Conservation (phyloP, 2,888 invertebrate genomes). For the Lycaena phlaeas region DNA sequence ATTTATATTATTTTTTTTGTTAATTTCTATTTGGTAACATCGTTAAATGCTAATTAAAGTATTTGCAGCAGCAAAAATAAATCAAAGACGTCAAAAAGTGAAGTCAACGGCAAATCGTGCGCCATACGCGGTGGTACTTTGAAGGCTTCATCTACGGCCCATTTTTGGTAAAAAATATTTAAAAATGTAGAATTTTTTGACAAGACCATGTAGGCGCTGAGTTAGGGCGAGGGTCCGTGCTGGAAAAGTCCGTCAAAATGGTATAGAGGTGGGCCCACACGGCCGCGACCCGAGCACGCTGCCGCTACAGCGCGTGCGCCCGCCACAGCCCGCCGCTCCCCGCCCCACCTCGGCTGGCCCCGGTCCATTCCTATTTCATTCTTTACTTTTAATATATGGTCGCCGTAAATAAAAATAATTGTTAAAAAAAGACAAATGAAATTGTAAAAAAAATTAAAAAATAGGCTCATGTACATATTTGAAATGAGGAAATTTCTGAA, state of each 20-base stretch:
- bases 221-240: constrained; percentile 44
- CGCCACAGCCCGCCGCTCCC: too few relatives aligned
- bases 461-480: too few relatives aligned
- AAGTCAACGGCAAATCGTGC: not conserved
- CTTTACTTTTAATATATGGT: not conserved
- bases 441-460: too few relatives aligned
- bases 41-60: not conserved
- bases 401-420: not conserved
- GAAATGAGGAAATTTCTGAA: too few relatives aligned
- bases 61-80: not conserved
- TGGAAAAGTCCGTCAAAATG: constrained; percentile 45
- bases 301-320: constrained; percentile 40
- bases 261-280: constrained; percentile 52
- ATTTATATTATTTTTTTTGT: not conserved
- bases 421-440: not conserved
- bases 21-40: not conserved
- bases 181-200: constrained; percentile 52
- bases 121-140: not conserved
- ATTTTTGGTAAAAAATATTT: constrained; percentile 35
- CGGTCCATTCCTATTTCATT: not conserved
- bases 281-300: too few relatives aligned
- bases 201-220: constrained; percentile 62
- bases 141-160: constrained; percentile 33
- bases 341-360: too few relatives aligned
- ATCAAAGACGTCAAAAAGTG: not conserved